Percentiles rank a stretch among this genome's conserved stretches.
Evolutionary conservation across 1,140 invertebrate species (phyloP).

Genomic region (Chlorops oryzae): DNA sequence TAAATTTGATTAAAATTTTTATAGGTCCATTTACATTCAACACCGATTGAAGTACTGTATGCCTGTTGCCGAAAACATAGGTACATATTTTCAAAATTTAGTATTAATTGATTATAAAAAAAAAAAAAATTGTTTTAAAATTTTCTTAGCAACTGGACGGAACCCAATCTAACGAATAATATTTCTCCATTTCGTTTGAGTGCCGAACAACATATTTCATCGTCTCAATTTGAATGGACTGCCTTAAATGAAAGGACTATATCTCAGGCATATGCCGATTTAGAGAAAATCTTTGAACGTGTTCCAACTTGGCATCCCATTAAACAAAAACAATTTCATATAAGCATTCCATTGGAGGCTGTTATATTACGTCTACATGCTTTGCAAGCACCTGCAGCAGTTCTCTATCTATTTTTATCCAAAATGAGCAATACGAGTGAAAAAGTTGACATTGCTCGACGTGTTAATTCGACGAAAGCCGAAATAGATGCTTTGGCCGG

Average conservation of each 20-base stretch:
- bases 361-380: constrained; percentile 35
- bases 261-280: constrained; percentile 40
- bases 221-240: constrained; percentile 44
- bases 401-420: constrained; percentile 38
- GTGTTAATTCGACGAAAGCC: constrained; percentile 37
- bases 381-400: constrained; percentile 32
- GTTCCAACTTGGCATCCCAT: constrained; percentile 36
- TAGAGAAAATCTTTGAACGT: constrained; percentile 43
- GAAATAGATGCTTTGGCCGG: constrained; percentile 40
- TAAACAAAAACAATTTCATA: constrained; percentile 43
- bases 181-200: constrained; percentile 35
- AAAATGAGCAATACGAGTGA: constrained; percentile 37
- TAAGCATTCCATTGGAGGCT: constrained; percentile 37
- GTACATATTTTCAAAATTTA: too few relatives aligned
- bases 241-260: constrained; percentile 39
- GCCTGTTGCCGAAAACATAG: constrained; percentile 34
- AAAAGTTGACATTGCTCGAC: constrained; percentile 31
- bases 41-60: constrained; percentile 39
- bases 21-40: constrained; percentile 15
- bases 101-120: too few relatives aligned
- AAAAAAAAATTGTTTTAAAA: too few relatives aligned
- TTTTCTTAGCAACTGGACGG: constrained; percentile 46
- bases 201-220: constrained; percentile 34
- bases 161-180: constrained; percentile 27
- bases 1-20: too few relatives aligned